Evolutionary conservation across 2,888 invertebrate genomes (phyloP).

Genomic region (Mythimna loreyi): DNA sequence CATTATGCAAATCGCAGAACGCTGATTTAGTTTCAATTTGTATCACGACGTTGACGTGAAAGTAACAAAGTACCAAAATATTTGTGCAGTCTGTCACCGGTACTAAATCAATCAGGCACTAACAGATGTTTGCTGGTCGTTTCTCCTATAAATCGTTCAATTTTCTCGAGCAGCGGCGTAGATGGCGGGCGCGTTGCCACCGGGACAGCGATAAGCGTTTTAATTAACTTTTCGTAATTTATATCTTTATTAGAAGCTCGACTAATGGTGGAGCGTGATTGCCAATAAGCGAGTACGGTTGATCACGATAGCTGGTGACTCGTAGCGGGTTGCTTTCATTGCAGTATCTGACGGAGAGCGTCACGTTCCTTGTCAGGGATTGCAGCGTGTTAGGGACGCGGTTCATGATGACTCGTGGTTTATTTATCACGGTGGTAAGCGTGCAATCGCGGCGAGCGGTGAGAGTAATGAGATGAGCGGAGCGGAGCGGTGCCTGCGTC

Average conservation of each 20-base stretch:
- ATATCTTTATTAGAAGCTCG: conserved; percentile 87
- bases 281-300: conserved; percentile 75
- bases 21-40: conserved; percentile 50
- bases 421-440: conserved; percentile 69
- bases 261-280: conserved; percentile 83
- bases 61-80: conserved; percentile 64
- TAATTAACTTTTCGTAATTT: conserved; percentile 89
- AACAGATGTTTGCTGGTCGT: conserved; percentile 72
- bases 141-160: conserved; percentile 85
- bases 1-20: conserved; percentile 50
- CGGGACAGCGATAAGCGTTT: conserved; percentile 82
- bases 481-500: conserved; percentile 42
- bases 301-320: conserved; percentile 79
- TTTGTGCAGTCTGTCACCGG: conserved; percentile 62
- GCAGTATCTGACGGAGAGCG: conserved; percentile 72
- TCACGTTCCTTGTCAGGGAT: conserved; percentile 74
- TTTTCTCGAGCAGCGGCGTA: conserved; percentile 76
- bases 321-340: conserved; percentile 65
- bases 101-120: conserved; percentile 74
- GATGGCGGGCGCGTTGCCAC: conserved; percentile 73
- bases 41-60: conserved; percentile 58
- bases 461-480: conserved; percentile 68
- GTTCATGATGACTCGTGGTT: conserved; percentile 65
- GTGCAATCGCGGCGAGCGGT: conserved; percentile 58
- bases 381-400: conserved; percentile 59